Evolutionary conservation across 1,140 invertebrate genomes (phyloP), one percentile per base, ranked within the genome.

Genomic region (Rhizoglyphus robini): DNA sequence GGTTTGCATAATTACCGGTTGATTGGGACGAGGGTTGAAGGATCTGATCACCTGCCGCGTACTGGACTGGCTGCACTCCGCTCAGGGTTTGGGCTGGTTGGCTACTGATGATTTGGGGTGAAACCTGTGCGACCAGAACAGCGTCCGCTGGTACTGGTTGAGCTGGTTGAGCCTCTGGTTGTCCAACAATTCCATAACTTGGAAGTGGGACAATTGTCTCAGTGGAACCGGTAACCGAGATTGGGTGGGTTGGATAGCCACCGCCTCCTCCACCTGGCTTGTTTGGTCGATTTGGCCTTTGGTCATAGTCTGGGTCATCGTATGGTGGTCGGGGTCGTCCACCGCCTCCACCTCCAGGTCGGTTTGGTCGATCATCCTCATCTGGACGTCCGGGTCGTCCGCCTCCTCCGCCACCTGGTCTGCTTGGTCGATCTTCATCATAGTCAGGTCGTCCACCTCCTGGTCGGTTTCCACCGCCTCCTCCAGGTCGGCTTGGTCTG

Each of bases 201-300:
- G 51, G 8, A 11, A 54, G 51, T 27, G 51, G 8, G 8, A 54
- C 8, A 54, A 32, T 15, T 8, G 23, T 8, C 8, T 54, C 51
- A 11, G 8, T 32, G 20, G 51, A 54, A 32, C 20, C 31, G 20
- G 8, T 54, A 25, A 54, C 51, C 20, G 31, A 23, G 8, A 54
- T 32, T 32, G 51, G 51, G 23, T 54, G 51, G 15, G 51, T 54
- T 5, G 51, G 51, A 32, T 54, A 54, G 20, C 23, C 31, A 5
- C 20, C 51, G 20, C 41, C 41, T 23, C 41, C 41, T 23, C 41
- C 41, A 46, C 41, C 41, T 15, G 41, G 41, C 23, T 32, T 25
- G 51, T 54, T 54, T 54, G 51, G 51, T 32, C 51, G 51, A 54
- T 54, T 32, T 11, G 36, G 36, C 8, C 36, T n/a, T 23, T 46